Base-by-base conservation (phyloP, 2,113 vertebrate genomes). In the Origma solitaria region DNA sequence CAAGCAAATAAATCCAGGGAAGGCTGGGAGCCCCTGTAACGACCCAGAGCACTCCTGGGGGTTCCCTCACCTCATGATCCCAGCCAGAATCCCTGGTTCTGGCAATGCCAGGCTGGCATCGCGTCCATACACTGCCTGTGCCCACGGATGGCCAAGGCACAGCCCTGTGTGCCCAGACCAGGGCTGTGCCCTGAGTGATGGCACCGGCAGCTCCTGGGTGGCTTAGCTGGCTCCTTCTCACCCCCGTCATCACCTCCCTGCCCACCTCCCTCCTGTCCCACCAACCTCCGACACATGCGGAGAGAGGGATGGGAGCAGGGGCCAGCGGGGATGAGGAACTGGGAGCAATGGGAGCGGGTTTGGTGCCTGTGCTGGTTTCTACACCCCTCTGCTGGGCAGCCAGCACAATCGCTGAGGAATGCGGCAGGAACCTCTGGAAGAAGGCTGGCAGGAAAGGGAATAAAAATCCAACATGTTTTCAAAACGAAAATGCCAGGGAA, bases 301-400 rank as follows among this genome's bases (percentile, higher is more conserved):
- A 20, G 49, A 61, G 13, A 73, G 28, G 23, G 37, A n/a, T 14
- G 45, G 28, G 51, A 21, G 8, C 77, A 24, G 44, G 18, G 22
- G 5, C 12, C 51, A 58, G 51, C 5, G 7, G 22, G 35, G 18
- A 81, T 33, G 22, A 22, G 51, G 47, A 47, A 10, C 47, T 47
- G 44, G 51, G 37, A 31, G 17, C 42, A 53, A 11, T 4, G 47
- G 51, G 38, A 90, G 38, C 0, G 0, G 15, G 35, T 30, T 50
- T 20, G n/a, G 20, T 40, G 56, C 5, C 69, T 37, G 33, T 80
- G 71, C 64, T 77, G 57, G 72, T 30, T 78, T 95, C 79, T 94
- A 89, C 93, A 88, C n/a, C 82, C 94, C 93, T 95, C 96, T 96
- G 87, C 94, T 86, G 94, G 91, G 90, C 79, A 88, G 71, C 18